Base-by-base conservation (phyloP, 92 coral and sea anemone genomes). In the Phenganax stokvisi region DNA sequence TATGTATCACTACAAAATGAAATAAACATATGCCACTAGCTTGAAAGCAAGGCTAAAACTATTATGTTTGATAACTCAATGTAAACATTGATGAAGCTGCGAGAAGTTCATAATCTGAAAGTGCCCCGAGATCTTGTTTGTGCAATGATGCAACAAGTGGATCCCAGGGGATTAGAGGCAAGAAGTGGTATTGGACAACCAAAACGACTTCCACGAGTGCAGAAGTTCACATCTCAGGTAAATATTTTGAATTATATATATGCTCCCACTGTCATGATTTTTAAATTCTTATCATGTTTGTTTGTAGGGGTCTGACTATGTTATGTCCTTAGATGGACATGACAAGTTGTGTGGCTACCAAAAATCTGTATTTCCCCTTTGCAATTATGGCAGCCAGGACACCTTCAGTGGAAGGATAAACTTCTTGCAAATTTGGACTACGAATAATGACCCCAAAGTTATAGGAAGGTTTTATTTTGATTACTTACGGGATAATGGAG, bases 131-230 rank as follows among this genome's bases (percentile, higher is more conserved):
- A 75, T 75, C 61, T 75, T 58, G 80, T 75, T 51, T 75, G 53
- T 51, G 80, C 80, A 54, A 62, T 75, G 30, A 75, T 75, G 80
- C 63, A 56, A 75, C 44, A 75, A 75, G 80, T 56, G 15, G 60
- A 75, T 62, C 80, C 80, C 57, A 20, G 31, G 11, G 80, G 80
- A 13, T 51, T 75, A 37, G 80, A 55, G 66, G 82, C 54, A 60
- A 77, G 82, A 77, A 51, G 82, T 77, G 80, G 65, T 55, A 12
- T 75, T 75, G 80, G 80, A 8, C 10, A 75, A 17, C 80, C 80
- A 54, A 52, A 57, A 12, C 83, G 73, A 17, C 73, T 61, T 29
- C 74, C 66, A 44, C 56, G 61, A 76, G 61, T 69, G 60, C 47
- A 37, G 47, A 37, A 37, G 47, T 37, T 37, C 47, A 1, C 47